phyloP scores from a whole-genome alignment of 2,113 vertebrate genomes.

The Elaphurus davidianus region DNA sequence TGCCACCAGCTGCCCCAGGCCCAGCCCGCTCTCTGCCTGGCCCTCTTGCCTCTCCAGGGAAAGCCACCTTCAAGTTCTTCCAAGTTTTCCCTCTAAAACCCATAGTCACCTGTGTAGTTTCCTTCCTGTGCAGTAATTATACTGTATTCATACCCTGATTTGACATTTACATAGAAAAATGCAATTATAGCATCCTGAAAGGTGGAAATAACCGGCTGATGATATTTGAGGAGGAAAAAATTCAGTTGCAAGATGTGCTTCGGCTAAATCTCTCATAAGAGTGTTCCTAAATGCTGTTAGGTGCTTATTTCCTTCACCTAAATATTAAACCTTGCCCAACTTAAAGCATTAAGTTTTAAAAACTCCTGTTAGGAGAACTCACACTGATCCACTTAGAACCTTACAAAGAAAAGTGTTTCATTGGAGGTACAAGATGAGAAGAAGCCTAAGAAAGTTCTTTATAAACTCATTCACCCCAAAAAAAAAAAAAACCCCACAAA shows the following conservation, averaged over 20 bases:
- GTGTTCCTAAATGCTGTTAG: background rate
- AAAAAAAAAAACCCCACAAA: background rate
- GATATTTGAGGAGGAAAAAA: constrained; percentile 26
- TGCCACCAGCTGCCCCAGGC: rapidly evolving
- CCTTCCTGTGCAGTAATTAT: constrained; percentile 62
- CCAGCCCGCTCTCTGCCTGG: background rate
- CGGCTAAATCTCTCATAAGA: background rate
- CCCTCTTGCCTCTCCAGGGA: background rate
- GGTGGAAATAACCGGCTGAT: constrained; percentile 51
- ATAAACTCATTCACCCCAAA: background rate
- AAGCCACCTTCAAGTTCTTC: background rate
- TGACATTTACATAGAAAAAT: constrained; percentile 70
- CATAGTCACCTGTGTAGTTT: constrained; percentile 52
- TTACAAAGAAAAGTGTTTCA: background rate
- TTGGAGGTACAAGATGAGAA: background rate
- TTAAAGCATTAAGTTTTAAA: background rate
- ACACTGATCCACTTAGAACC: background rate
- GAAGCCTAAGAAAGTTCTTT: background rate
- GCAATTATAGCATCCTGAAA: constrained; percentile 62
- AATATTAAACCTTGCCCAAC: background rate
- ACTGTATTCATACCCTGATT: constrained; percentile 57
- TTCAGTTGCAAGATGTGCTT: constrained; percentile 16
- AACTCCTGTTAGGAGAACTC: background rate
- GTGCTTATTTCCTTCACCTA: background rate
- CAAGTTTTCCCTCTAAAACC: background rate